Percentiles rank a stretch among this genome's conserved stretches.
Evolutionary conservation across 2,888 invertebrate genomes (phyloP).

Genomic region (Cryptocheilus praepositus): DNA sequence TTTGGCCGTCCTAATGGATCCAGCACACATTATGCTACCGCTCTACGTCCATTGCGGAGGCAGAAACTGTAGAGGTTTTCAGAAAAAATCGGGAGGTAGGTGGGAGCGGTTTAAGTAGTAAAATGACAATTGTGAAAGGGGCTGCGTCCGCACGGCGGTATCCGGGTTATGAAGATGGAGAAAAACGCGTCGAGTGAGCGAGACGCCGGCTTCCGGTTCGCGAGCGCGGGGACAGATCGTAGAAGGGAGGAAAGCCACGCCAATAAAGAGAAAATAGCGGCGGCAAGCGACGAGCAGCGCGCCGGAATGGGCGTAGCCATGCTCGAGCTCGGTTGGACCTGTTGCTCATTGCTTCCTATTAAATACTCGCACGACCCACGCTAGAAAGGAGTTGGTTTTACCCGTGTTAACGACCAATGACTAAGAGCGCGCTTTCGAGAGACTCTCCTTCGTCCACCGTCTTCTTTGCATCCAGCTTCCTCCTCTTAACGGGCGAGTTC

Average conservation of each 20-base stretch:
- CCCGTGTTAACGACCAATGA: constrained; percentile 55
- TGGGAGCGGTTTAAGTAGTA: too few species aligned
- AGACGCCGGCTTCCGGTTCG: too few species aligned
- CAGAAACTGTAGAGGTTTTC: too few species aligned
- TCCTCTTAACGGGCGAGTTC: not conserved
- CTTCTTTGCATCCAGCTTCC: not conserved
- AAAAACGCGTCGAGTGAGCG: too few species aligned
- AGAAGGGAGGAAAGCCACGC: constrained; percentile 51
- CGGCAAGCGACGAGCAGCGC: constrained; percentile 38
- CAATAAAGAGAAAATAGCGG: constrained; percentile 53
- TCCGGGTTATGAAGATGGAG: too few species aligned
- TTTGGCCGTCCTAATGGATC: too few species aligned
- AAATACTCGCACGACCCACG: constrained; percentile 59
- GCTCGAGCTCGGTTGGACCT: constrained; percentile 55
- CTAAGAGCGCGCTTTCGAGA: constrained; percentile 33
- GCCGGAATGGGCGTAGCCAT: constrained; percentile 62
- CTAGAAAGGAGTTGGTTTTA: constrained; percentile 56
- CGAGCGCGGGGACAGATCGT: constrained; percentile 21
- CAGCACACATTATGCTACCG: not conserved
- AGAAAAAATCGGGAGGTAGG: too few species aligned
- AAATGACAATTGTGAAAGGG: too few species aligned
- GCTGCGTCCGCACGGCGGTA: too few species aligned
- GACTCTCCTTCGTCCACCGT: not conserved
- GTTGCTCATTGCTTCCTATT: constrained; percentile 67
- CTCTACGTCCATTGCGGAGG: too few species aligned